phyloP scores from a whole-genome alignment of 2,797 vertebrate species.

The Sphenopsis melanotis region DNA sequence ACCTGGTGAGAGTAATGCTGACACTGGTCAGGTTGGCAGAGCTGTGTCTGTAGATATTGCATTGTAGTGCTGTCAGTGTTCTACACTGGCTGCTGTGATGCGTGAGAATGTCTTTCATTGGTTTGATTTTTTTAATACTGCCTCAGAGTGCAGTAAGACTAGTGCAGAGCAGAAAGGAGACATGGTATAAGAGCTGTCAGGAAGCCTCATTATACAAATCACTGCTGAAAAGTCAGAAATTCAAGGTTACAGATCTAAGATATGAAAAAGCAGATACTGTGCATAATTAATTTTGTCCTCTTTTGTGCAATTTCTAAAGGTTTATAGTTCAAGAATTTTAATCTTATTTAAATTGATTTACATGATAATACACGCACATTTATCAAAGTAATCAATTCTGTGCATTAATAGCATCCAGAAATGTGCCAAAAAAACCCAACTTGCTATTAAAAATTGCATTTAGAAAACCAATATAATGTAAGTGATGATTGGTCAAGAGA shows the following conservation, averaged over 20 bases:
- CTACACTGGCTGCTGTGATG: background rate
- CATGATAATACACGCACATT: background rate
- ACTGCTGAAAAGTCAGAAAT: background rate
- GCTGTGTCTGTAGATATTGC: background rate
- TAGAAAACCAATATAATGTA: background rate
- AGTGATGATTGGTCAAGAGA: background rate
- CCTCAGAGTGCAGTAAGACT: background rate
- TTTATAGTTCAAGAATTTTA: background rate
- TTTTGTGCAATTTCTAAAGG: background rate
- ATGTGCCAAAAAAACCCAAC: background rate
- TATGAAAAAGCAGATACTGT: background rate
- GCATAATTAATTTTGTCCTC: background rate
- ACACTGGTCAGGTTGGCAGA: background rate
- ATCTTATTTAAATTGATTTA: background rate
- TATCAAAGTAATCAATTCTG: background rate
- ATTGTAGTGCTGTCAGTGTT: background rate
- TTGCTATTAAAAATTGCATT: background rate
- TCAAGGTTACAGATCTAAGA: background rate
- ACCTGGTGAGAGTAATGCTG: background rate
- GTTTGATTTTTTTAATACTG: background rate
- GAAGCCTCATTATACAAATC: accelerated
- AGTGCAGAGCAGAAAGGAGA: background rate
- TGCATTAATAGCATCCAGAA: background rate
- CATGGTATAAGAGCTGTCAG: background rate
- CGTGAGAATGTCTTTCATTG: background rate